These are phyloP conservation scores for Lepidonotus clava DNA, from an alignment of 2,888 invertebrate species.

Conservation along the genomic window DNA sequence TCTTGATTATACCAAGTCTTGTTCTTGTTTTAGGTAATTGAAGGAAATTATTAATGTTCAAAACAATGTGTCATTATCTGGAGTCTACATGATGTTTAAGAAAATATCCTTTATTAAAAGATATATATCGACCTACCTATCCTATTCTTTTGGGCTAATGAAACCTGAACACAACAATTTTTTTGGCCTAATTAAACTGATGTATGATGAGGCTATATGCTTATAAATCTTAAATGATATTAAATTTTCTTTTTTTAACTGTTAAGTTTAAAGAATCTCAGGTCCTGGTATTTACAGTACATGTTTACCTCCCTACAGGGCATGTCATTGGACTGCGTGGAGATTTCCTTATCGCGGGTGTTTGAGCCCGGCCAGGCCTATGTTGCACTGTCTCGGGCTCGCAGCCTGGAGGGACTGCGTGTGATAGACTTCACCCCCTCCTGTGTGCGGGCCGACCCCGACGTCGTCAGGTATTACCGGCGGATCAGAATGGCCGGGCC, in stretches of 20 bases:
- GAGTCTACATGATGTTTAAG: too few relatives aligned
- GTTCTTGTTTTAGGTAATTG: too few relatives aligned
- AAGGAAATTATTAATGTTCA: too few relatives aligned
- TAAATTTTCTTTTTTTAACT: background rate
- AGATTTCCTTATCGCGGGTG: conserved; percentile 93
- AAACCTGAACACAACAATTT: too few relatives aligned
- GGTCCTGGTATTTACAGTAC: background rate
- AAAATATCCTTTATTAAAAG: too few relatives aligned
- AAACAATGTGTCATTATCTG: too few relatives aligned
- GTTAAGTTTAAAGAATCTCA: too few relatives aligned
- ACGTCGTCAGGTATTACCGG: conserved; percentile 89
- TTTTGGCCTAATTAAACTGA: too few relatives aligned
- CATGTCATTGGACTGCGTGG: conserved; percentile 95
- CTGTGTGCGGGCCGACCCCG: conserved; percentile 93
- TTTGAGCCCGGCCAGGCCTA: conserved; percentile 98
- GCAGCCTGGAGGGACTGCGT: conserved; percentile 90
- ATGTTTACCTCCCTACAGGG: conserved; percentile 85
- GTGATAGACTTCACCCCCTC: conserved; percentile 92
- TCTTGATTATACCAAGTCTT: too few relatives aligned
- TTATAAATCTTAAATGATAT: background rate
- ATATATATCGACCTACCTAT: too few relatives aligned
- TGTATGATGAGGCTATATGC: too few relatives aligned
- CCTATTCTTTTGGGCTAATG: too few relatives aligned
- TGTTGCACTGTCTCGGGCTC: conserved; percentile 95
- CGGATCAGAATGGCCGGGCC: conserved; percentile 55